These are phyloP conservation scores for Bombus huntii DNA, from an alignment of 1,140 invertebrate genomes.

Conservation along the genomic window DNA sequence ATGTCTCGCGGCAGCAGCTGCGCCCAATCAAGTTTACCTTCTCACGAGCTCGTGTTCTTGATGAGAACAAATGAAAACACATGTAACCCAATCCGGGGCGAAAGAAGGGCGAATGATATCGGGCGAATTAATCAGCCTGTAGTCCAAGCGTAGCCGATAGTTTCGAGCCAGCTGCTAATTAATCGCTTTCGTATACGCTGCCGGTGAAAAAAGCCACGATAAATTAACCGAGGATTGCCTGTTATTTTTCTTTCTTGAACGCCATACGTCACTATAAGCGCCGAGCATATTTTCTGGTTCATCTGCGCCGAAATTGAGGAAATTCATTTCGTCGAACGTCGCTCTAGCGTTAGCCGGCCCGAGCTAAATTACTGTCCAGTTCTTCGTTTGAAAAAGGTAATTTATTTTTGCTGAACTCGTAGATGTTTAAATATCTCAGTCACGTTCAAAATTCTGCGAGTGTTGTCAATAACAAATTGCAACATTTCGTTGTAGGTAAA, in stretches of 20 bases:
- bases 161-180: constrained; percentile 58
- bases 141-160: constrained; percentile 26
- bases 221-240: constrained; percentile 53
- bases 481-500: no score
- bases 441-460: no score
- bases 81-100: constrained; percentile 31
- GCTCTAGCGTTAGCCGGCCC: constrained; percentile 16
- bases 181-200: constrained; percentile 52
- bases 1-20: no score
- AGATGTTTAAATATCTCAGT: not conserved
- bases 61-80: constrained; percentile 57
- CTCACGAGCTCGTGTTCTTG: constrained; percentile 28
- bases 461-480: no score
- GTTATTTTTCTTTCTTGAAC: constrained; percentile 49
- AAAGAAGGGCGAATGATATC: constrained; percentile 53
- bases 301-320: constrained; percentile 47
- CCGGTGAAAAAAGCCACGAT: constrained; percentile 47
- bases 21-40: constrained; percentile 31
- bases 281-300: constrained; percentile 57
- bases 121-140: constrained; percentile 49
- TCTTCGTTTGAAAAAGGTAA: constrained; percentile 12
- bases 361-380: constrained; percentile 55
- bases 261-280: constrained; percentile 56
- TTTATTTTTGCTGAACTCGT: not conserved
- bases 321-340: constrained; percentile 54